Percentiles rank a stretch among this genome's conserved stretches.
Evolutionary conservation across 2,113 vertebrate genomes (phyloP).

Genomic region (Ovis aries): ARS-UI_Ramb_v3.0 NC_056065.1:78645001-78645500

Average conservation of each 20-base stretch:
- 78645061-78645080: constrained; percentile 21
- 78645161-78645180: neutral
- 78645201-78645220: neutral
- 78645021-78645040: constrained; percentile 55
- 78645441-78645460: neutral
- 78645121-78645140: constrained; percentile 43
- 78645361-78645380: neutral
- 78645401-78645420: neutral
- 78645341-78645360: constrained; percentile 27
- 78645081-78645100: constrained; percentile 52
- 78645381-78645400: neutral
- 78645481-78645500: neutral
- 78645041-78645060: neutral
- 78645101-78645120: constrained; percentile 28
- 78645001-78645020: constrained; percentile 49
- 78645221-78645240: neutral
- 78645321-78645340: neutral
- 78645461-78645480: neutral
- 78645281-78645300: neutral
- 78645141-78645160: neutral
- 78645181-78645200: neutral
- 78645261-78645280: neutral
- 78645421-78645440: neutral
- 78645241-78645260: neutral
- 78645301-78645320: neutral